phyloP scores from a whole-genome alignment of 2,797 vertebrate genomes.

The Melanogrammus aeglefinus region DNA sequence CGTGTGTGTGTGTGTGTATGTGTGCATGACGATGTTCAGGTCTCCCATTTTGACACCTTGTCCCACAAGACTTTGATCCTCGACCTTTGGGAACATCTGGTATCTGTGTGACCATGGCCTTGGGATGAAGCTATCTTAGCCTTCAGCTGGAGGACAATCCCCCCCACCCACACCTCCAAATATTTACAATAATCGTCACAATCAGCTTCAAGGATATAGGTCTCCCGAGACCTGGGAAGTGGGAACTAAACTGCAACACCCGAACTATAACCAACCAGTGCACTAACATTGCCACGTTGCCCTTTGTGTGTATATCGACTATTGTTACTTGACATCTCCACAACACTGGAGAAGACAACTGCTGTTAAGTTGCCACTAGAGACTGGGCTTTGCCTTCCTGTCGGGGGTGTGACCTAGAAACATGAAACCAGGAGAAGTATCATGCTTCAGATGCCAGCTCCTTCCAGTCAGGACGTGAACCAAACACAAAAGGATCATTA shows the following conservation, averaged over 20 bases:
- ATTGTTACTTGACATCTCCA: not conserved
- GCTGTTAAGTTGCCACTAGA: not conserved
- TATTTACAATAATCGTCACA: not conserved
- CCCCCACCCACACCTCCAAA: not conserved
- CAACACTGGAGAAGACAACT: not conserved
- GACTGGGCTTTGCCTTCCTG: not conserved
- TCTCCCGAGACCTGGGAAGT: not conserved
- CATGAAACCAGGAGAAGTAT: not conserved
- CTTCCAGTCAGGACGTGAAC: not conserved
- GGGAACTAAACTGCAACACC: not conserved
- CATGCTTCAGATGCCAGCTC: not conserved
- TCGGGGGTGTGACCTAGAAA: not conserved
- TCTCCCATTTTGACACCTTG: not conserved
- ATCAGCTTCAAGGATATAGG: not conserved
- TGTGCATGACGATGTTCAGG: not conserved
- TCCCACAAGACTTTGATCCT: not conserved
- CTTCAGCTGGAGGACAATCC: constrained; percentile 1
- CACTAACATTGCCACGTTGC: not conserved
- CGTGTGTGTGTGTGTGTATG: too few relatives aligned
- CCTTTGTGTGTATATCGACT: not conserved
- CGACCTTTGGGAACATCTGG: not conserved
- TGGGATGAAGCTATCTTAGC: not conserved
- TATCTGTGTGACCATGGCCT: constrained; percentile 7
- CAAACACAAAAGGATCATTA: not conserved
- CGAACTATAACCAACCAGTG: not conserved